phyloP scores from a whole-genome alignment of 2,888 invertebrate species.

The Drosophila prostipennis region DNA sequence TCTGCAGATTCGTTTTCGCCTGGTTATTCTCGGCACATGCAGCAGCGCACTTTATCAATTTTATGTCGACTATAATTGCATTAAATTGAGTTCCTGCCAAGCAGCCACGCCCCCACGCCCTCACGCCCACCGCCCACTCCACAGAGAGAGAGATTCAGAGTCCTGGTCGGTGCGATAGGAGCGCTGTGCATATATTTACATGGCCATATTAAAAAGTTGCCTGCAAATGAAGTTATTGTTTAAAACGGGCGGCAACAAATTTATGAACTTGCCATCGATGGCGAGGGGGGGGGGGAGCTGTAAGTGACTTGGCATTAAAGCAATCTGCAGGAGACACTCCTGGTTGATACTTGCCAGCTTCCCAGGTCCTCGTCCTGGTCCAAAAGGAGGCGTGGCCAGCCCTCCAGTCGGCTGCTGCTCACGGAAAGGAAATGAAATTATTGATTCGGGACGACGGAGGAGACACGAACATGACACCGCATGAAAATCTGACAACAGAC shows the following conservation, averaged over 20 bases:
- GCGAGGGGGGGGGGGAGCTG: background rate
- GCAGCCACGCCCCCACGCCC: constrained; percentile 2
- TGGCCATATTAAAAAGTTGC: constrained; percentile 44
- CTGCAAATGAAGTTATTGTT: constrained; percentile 56
- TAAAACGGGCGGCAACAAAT: constrained; percentile 25
- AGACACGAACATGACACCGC: constrained; percentile 55
- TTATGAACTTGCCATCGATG: constrained; percentile 8
- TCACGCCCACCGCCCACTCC: background rate
- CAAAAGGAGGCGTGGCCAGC: constrained; percentile 9
- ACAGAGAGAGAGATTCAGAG: background rate
- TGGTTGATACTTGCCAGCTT: background rate
- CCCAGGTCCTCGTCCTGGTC: background rate
- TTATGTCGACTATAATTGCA: constrained; percentile 69
- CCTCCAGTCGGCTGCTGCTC: too few relatives aligned
- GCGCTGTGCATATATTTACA: constrained; percentile 8
- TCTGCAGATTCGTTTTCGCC: constrained; percentile 1
- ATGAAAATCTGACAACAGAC: constrained; percentile 67
- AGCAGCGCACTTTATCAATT: constrained; percentile 68
- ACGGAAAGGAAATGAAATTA: constrained; percentile 39
- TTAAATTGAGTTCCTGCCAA: constrained; percentile 50
- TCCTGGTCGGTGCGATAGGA: constrained; percentile 5
- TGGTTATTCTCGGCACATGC: constrained; percentile 41
- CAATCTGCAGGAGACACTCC: constrained; percentile 7
- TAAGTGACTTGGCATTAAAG: constrained; percentile 26
- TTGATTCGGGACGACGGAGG: constrained; percentile 18